Evolutionary conservation across 2,113 vertebrate genomes (phyloP).

Genomic region (Dipodomys ordii): DNA sequence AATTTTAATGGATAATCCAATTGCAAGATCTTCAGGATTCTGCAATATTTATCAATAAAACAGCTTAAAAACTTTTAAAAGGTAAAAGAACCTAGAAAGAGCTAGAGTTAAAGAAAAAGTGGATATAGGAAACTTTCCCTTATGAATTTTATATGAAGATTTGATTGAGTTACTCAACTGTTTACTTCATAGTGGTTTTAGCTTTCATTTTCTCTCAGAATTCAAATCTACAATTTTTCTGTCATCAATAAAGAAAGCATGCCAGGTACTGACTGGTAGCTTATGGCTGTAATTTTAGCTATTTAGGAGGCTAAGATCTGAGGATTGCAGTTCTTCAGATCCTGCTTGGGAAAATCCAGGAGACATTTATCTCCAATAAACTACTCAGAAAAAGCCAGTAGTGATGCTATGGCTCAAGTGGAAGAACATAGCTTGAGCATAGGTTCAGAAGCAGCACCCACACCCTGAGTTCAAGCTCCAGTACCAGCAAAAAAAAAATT

Average conservation of each 20-base stretch:
- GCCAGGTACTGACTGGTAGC: too few relatives aligned
- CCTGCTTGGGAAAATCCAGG: too few relatives aligned
- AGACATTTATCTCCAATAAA: too few relatives aligned
- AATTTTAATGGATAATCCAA: slow-evolving; percentile 59
- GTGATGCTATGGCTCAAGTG: too few relatives aligned
- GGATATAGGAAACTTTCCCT: background rate
- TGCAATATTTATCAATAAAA: slow-evolving; percentile 26
- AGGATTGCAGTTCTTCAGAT: too few relatives aligned
- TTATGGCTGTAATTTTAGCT: too few relatives aligned
- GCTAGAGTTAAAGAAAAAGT: background rate
- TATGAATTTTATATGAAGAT: background rate
- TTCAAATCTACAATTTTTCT: background rate
- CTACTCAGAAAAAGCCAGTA: too few relatives aligned
- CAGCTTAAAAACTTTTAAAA: background rate
- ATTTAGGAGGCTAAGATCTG: too few relatives aligned
- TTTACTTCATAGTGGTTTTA: background rate
- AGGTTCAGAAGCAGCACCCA: too few relatives aligned
- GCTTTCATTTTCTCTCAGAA: background rate
- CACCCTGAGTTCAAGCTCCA: too few relatives aligned
- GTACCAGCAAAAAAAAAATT: background rate
- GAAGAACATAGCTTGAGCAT: too few relatives aligned
- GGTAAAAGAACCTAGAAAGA: background rate
- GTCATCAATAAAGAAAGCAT: background rate
- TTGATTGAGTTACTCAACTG: background rate
- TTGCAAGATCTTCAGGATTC: slow-evolving; percentile 25